These are phyloP conservation scores for Archaeoteleia sp. DNA, from an alignment of 2,888 invertebrate species.

Conservation along the genomic window DNA sequence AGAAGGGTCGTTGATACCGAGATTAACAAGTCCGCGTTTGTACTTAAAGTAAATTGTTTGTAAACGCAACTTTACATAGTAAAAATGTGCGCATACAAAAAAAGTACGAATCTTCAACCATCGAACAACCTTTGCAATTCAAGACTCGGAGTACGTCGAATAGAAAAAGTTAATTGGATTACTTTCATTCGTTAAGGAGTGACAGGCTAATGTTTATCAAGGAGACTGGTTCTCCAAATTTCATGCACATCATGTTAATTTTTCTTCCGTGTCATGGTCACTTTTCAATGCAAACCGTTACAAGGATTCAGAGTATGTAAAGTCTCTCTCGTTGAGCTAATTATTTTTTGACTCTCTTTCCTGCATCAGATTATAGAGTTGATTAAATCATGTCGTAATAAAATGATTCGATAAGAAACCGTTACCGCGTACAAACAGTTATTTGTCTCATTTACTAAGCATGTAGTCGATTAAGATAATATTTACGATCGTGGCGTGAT, in stretches of 20 bases:
- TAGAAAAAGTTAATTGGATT: slow-evolving; percentile 9
- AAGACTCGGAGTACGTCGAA: neutral
- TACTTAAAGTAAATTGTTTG: slow-evolving; percentile 16
- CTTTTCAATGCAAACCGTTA: slow-evolving; percentile 14
- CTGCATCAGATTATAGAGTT: too few relatives aligned
- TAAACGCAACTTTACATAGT: slow-evolving; percentile 16
- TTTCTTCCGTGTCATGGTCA: slow-evolving; percentile 18
- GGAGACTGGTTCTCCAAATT: slow-evolving; percentile 18
- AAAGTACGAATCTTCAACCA: too few relatives aligned
- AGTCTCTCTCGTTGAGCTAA: neutral
- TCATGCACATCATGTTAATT: slow-evolving; percentile 1
- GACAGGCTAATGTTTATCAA: neutral
- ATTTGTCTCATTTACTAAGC: too few relatives aligned
- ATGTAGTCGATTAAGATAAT: too few relatives aligned
- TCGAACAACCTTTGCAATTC: too few relatives aligned
- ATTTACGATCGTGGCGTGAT: too few relatives aligned
- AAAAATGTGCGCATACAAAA: slow-evolving; percentile 9
- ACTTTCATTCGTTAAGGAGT: slow-evolving; percentile 6
- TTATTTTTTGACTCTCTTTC: too few relatives aligned
- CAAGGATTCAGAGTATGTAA: neutral
- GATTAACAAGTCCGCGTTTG: slow-evolving; percentile 42
- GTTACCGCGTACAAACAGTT: too few relatives aligned
- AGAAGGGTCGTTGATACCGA: slow-evolving; percentile 50
- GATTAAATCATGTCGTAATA: too few relatives aligned
- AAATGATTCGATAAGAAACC: too few relatives aligned